Conservation (phyloP, 1,140 invertebrate species). For the Calliopsis andreniformis region DNA sequence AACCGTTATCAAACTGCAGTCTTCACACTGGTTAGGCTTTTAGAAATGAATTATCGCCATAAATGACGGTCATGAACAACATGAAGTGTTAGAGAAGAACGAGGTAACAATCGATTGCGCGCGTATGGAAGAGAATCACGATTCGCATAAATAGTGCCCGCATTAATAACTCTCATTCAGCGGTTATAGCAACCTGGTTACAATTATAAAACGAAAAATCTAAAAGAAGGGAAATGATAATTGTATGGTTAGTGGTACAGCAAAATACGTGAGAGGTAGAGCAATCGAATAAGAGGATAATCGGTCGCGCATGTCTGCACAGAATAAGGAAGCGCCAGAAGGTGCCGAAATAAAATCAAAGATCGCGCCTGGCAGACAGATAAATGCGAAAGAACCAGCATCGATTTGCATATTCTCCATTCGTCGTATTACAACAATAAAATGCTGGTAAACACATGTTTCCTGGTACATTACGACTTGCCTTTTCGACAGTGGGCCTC, state of each 20-base stretch:
- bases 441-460: conserved; percentile 77
- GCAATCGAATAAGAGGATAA: neutral
- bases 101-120: conserved; percentile 16
- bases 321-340: conserved; percentile 14
- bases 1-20: neutral
- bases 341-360: conserved; percentile 47
- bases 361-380: conserved; percentile 27
- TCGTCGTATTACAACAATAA: conserved; percentile 75
- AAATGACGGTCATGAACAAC: conserved; percentile 10
- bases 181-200: neutral
- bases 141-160: too few relatives aligned
- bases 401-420: conserved; percentile 72
- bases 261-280: neutral
- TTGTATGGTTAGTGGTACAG: neutral
- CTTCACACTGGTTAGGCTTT: conserved; percentile 11
- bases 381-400: conserved; percentile 35
- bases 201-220: neutral
- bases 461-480: conserved; percentile 66
- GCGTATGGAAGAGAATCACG: conserved; percentile 1
- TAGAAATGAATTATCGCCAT: conserved; percentile 29
- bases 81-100: neutral
- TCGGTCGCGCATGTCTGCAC: neutral
- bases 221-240: conserved; percentile 1
- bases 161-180: conserved; percentile 10
- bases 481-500: conserved; percentile 44